Percentiles rank a stretch among this genome's conserved stretches.
Conservation (phyloP, 2,113 vertebrate species). For the Tragelaphus buxtoni region DNA sequence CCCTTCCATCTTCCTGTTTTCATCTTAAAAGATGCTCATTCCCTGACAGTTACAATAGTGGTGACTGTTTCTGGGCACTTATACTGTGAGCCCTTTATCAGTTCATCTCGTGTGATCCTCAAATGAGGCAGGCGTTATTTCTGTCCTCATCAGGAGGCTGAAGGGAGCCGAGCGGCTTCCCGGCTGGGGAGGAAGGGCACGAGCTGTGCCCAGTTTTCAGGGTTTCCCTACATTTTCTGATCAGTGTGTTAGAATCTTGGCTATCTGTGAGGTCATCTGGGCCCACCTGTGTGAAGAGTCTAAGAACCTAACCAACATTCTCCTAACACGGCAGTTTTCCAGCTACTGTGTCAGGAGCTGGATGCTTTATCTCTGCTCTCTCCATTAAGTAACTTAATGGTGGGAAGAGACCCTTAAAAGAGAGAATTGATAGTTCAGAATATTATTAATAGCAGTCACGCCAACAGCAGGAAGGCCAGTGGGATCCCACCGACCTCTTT, state of each 20-base stretch:
- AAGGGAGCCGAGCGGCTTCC: background rate
- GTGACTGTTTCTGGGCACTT: rapidly evolving
- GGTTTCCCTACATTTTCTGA: background rate
- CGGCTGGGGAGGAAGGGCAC: background rate
- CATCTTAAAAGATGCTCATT: background rate
- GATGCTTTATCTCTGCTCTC: background rate
- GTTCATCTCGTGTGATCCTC: rapidly evolving
- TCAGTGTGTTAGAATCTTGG: background rate
- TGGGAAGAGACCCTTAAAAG: background rate
- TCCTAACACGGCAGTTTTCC: rapidly evolving
- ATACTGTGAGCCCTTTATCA: rapidly evolving
- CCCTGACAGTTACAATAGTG: rapidly evolving
- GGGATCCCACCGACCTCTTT: background rate
- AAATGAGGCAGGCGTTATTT: background rate
- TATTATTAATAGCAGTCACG: background rate
- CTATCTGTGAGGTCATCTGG: background rate
- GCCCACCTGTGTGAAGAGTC: rapidly evolving
- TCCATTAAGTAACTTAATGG: background rate
- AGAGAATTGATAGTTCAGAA: background rate
- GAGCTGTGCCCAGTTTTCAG: background rate
- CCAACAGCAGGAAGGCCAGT: background rate
- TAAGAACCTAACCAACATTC: background rate
- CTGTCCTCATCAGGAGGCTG: background rate
- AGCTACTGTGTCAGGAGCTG: background rate
- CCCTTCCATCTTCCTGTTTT: background rate